These are phyloP conservation scores for Diarsia brunnea DNA, from an alignment of 2,888 invertebrate genomes.

Conservation along the genomic window DNA sequence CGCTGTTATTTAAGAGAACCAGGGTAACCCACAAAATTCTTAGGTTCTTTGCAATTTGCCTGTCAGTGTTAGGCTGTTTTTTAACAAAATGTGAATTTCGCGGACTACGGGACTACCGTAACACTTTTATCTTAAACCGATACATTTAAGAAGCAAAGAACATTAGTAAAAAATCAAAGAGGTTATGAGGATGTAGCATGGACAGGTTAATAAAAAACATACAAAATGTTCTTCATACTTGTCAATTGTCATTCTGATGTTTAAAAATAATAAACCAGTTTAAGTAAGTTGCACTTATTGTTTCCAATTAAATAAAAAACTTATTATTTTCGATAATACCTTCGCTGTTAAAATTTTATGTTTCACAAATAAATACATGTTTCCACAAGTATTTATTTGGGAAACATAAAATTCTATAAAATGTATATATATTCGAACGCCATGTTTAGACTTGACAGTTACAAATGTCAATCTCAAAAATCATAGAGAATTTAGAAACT, in stretches of 20 bases:
- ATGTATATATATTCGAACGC: constrained; percentile 15
- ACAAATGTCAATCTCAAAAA: background rate
- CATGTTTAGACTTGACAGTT: constrained; percentile 13
- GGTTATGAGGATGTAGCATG: background rate
- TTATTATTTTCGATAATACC: background rate
- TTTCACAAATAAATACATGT: too few species aligned
- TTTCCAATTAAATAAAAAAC: constrained; percentile 29
- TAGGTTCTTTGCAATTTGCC: too few species aligned
- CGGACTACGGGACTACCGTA: too few species aligned
- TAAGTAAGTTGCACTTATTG: background rate
- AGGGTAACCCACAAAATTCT: too few species aligned
- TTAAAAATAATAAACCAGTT: too few species aligned
- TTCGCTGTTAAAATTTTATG: background rate
- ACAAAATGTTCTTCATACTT: too few species aligned
- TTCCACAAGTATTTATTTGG: constrained; percentile 14
- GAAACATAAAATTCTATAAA: background rate
- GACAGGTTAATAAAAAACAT: too few species aligned
- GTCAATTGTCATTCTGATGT: too few species aligned
- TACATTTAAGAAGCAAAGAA: background rate
- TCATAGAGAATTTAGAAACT: background rate
- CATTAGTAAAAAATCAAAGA: background rate
- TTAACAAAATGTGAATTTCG: too few species aligned
- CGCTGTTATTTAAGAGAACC: background rate
- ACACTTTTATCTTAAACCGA: too few species aligned
- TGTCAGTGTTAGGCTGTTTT: too few species aligned